Base-by-base conservation (phyloP, 1,140 invertebrate genomes). In the Aplysia californica region DNA sequence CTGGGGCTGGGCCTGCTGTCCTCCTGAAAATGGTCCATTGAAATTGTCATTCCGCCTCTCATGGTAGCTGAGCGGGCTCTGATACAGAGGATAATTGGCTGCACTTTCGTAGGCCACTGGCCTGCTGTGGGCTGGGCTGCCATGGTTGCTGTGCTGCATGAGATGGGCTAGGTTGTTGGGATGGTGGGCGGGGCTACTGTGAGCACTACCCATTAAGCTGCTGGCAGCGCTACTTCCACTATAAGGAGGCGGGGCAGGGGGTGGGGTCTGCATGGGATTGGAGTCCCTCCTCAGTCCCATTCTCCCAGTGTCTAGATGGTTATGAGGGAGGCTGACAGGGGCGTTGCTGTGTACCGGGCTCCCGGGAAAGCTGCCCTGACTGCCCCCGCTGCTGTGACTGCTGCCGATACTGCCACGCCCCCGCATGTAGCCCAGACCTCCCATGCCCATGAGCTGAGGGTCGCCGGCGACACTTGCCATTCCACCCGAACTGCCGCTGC, bases 331-430 rank as follows among this genome's bases (percentile, higher is more conserved):
- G 21, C 21, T 31, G 3, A 31, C 29, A 1, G 61, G 41, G 23
- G 31, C 20, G 31, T 38, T 66, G 23, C 5, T n/a, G 38, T 64
- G 71, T 39, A 74, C 23, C 26, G 71, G 35, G 41, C 58, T 74
- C 26, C 41, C 72, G 15, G 58, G 61, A 39, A 75, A 65, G 61
- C 72, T 75, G 20, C 72, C 55, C 39, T 75, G 72, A 26, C 72
- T 75, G n/a, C 38, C 72, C 23, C 72, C 72, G 29, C 72, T 75
- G 61, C 72, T 75, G 36, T 75, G 72, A 41, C 72, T 75, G 38
- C 72, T 75, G 1, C 71, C 71, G 31, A 64, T 64, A 31, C 71
- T 73, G 6, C 56, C 38, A 4, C 59, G 64, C 15, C 26, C 61
- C 23, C 72, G 4, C 3, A 26, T 20, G 21, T 6, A 61, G 39